Evolutionary conservation across 2,797 vertebrate genomes (phyloP).

Genomic region (Xiphophorus birchmanni): DNA sequence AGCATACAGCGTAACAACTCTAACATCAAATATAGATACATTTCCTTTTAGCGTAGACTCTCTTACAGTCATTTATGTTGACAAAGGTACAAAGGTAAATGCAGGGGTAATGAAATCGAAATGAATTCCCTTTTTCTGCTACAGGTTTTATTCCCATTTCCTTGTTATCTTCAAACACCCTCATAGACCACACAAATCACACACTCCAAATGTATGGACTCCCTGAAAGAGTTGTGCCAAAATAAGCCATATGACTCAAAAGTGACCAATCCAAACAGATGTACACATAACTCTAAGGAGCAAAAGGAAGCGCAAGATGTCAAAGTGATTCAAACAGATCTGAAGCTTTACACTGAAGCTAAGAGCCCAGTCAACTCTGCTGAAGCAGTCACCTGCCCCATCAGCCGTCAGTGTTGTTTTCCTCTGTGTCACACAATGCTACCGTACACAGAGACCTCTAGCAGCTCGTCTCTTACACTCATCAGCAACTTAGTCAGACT

Average conservation of each 20-base stretch:
- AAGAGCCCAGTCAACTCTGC: conserved; percentile 13
- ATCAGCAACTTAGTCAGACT: conserved; percentile 28
- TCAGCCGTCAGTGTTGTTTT: conserved; percentile 25
- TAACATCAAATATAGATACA: background rate
- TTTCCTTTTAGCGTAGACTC: conserved; percentile 6
- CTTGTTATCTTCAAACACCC: conserved; percentile 3
- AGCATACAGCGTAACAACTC: conserved; percentile 18
- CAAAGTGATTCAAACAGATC: background rate
- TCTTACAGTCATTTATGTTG: conserved; percentile 36
- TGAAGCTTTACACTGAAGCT: background rate
- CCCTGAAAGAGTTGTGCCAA: background rate
- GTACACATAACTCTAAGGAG: background rate
- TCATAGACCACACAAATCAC: conserved; percentile 4
- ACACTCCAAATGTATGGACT: conserved; percentile 13
- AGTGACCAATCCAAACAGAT: conserved; percentile 7
- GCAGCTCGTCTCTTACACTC: conserved; percentile 20
- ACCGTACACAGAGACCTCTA: conserved; percentile 16
- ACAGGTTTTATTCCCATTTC: background rate
- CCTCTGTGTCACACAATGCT: conserved; percentile 17
- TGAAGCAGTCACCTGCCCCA: conserved; percentile 26
- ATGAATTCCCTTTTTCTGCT: background rate
- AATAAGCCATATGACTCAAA: background rate
- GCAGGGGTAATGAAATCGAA: conserved; percentile 12
- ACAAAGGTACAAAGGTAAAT: conserved; percentile 29
- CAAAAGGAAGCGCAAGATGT: background rate